These are phyloP conservation scores for Trialeurodes vaporariorum DNA, from an alignment of 1,140 invertebrate genomes.

Conservation along the genomic window DNA sequence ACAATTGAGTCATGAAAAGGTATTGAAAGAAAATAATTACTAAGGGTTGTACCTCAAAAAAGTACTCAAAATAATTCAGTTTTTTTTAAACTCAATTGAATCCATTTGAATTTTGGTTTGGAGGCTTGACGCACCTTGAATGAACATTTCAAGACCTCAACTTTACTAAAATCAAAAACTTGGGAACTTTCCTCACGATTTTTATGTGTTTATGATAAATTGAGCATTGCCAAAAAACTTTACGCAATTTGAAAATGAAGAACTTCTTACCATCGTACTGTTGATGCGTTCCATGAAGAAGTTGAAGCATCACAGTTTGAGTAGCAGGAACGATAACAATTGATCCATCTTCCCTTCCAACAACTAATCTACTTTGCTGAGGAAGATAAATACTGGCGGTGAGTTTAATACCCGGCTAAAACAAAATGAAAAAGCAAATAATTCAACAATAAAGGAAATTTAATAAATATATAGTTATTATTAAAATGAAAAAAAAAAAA, in stretches of 20 bases:
- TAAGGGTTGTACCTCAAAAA: background rate
- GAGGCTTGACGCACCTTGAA: too few species aligned
- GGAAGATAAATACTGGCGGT: constrained; percentile 89
- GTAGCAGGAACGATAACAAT: constrained; percentile 96
- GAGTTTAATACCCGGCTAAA: constrained; percentile 51
- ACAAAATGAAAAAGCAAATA: too few species aligned
- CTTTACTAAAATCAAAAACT: too few species aligned
- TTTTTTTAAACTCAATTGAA: too few species aligned
- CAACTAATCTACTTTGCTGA: constrained; percentile 81
- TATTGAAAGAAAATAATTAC: too few species aligned
- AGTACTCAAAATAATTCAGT: background rate
- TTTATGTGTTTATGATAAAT: too few species aligned
- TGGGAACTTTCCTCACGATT: too few species aligned
- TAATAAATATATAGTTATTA: background rate
- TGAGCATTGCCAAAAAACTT: too few species aligned
- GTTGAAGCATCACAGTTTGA: constrained; percentile 86
- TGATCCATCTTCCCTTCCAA: constrained; percentile 89
- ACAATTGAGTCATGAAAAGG: constrained; percentile 4
- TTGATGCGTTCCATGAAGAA: constrained; percentile 82
- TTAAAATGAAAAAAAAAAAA: constrained; percentile 15
- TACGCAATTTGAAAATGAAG: too few species aligned
- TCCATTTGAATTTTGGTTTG: too few species aligned
- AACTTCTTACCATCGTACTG: constrained; percentile 68
- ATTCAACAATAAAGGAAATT: constrained; percentile 12
- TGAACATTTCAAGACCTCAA: too few species aligned